phyloP scores from a whole-genome alignment of 2,888 invertebrate species.

The Drosophila longiperda region DNA sequence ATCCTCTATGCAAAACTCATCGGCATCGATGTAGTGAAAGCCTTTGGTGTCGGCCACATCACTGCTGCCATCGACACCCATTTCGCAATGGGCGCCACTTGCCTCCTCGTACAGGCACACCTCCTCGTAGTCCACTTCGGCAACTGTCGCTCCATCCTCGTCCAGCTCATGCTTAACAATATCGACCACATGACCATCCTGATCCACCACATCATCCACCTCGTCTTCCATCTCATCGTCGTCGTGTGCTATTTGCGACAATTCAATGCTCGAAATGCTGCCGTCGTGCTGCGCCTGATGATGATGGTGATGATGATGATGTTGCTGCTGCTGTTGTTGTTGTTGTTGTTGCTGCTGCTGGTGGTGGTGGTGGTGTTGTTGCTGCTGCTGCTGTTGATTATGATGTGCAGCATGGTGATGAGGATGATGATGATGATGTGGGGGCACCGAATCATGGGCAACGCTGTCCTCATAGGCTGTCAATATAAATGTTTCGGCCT shows the following conservation, averaged over 20 bases:
- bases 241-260: slow-evolving; percentile 64
- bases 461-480: slow-evolving; percentile 81
- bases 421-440: slow-evolving; percentile 48
- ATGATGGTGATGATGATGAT: slow-evolving; percentile 62
- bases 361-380: slow-evolving; percentile 54
- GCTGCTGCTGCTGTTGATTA: slow-evolving; percentile 53
- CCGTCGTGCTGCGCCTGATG: slow-evolving; percentile 73
- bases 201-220: slow-evolving; percentile 64
- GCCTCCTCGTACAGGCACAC: slow-evolving; percentile 83
- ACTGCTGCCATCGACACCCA: slow-evolving; percentile 69
- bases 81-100: slow-evolving; percentile 75
- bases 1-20: slow-evolving; percentile 80
- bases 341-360: slow-evolving; percentile 56
- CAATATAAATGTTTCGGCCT: slow-evolving; percentile 78
- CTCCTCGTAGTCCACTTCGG: slow-evolving; percentile 80
- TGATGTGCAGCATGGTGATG: slow-evolving; percentile 35
- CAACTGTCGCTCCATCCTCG: slow-evolving; percentile 76
- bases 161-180: slow-evolving; percentile 78
- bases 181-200: slow-evolving; percentile 75
- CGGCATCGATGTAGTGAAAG: slow-evolving; percentile 79
- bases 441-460: slow-evolving; percentile 73
- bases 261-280: slow-evolving; percentile 73
- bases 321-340: slow-evolving; percentile 55
- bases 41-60: slow-evolving; percentile 73
- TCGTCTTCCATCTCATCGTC: slow-evolving; percentile 62